Percentiles rank a stretch among this genome's conserved stretches.
phyloP scores from a whole-genome alignment of 2,797 vertebrate genomes.

The Phoxinus dragarum region DNA sequence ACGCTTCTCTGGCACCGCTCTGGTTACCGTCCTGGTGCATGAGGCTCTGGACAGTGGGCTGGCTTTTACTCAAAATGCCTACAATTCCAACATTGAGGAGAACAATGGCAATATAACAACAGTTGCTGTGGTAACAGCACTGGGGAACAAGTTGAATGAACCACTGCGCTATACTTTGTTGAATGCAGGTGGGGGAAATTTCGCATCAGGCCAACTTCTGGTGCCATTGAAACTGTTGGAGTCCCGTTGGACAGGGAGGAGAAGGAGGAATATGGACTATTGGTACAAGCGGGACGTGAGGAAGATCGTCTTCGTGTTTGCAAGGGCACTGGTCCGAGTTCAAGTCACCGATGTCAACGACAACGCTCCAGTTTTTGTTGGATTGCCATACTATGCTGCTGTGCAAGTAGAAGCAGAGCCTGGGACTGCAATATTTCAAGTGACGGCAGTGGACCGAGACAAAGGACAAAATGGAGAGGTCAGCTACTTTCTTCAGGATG shows the following conservation, averaged over 20 bases:
- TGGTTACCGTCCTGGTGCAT: slow-evolving; percentile 88
- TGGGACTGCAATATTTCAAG: slow-evolving; percentile 88
- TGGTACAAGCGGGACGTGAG: slow-evolving; percentile 93
- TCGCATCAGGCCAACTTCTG: slow-evolving; percentile 91
- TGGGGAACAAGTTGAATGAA: slow-evolving; percentile 94
- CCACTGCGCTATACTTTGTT: slow-evolving; percentile 91
- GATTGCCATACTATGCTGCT: slow-evolving; percentile 96
- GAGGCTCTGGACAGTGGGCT: slow-evolving; percentile 94
- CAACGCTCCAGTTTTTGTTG: slow-evolving; percentile 91
- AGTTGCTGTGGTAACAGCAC: slow-evolving; percentile 92
- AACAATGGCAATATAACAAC: slow-evolving; percentile 91
- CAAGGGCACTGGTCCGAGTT: slow-evolving; percentile 90
- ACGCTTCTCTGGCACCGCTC: slow-evolving; percentile 89
- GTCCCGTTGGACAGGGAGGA: slow-evolving; percentile 93
- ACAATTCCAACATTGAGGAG: slow-evolving; percentile 90
- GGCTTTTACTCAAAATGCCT: slow-evolving; percentile 88
- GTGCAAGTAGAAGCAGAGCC: slow-evolving; percentile 94
- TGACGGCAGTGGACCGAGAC: slow-evolving; percentile 92
- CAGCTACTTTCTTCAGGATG: slow-evolving; percentile 89
- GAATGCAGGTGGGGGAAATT: slow-evolving; percentile 92
- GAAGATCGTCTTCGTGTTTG: slow-evolving; percentile 90
- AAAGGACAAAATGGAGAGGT: slow-evolving; percentile 93
- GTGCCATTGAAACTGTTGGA: slow-evolving; percentile 93
- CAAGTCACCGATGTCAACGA: slow-evolving; percentile 95
- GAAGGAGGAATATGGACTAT: slow-evolving; percentile 91